Base-by-base conservation (phyloP, 2,797 vertebrate species). In the Pangasius sanitwongsei region DNA sequence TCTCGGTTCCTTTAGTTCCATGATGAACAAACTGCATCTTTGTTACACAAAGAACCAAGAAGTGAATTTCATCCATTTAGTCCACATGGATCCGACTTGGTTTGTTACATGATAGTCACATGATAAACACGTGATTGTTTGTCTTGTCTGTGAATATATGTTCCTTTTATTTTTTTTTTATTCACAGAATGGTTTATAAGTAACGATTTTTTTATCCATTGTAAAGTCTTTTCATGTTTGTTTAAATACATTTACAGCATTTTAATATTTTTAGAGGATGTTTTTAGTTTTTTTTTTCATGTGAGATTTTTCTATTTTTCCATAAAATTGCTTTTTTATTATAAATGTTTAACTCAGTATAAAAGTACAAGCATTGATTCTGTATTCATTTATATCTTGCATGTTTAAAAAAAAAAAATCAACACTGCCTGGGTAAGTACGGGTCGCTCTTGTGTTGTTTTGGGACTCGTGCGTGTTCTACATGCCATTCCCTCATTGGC, bases 351-450 rank as follows among this genome's bases (percentile, higher is more conserved):
- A 44, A 44, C 31, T 11, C n/a, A 11, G 15, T 59, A 31, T 78
- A n/a, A 78, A 53, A 67, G 41, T 84, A 31, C 44, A 85, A 95
- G 92, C 95, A 95, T 96, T 97, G 96, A 97, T 96, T 93, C 95
- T 97, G 94, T 97, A 96, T 97, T 96, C 96, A 96, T 97, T 94
- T 96, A 96, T 96, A 96, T 97, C 95, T 96, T 96, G 96, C 95
- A 96, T 96, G 94, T 96, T 95, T 94, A 95, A 96, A 86, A 96
- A 96, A 95, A 96, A 86, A 96, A 96, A 96, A 95, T 94, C 96
- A 95, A 96, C 96, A 95, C 95, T 96, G 92, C 95, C 94, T 96
- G 96, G 96, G 96, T 97, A 96, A 97, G 96, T 97, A 97, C 95
- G 95, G 95, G 96, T 94, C 96, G 94, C 92, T 89, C 92, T 95